A percentile compares a stretch with the other conserved stretches of the same genome.
Conservation (phyloP, 2,888 invertebrate genomes). For the Tinea semifulvella region DNA sequence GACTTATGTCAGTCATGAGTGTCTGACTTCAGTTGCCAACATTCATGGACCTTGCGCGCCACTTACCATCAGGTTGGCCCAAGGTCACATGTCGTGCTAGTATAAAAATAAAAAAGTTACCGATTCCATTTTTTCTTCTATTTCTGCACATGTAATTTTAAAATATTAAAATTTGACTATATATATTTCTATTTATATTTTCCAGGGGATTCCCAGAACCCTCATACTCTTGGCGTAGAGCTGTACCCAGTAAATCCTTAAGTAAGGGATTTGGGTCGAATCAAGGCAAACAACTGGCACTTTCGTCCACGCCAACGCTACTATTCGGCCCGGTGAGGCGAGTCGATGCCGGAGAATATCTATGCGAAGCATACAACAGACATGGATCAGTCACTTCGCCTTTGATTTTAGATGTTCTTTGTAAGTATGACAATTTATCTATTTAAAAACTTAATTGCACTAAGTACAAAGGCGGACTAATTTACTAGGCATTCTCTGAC, state of each 20-base stretch:
- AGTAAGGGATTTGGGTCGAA: slow-evolving; percentile 23
- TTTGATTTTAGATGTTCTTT: slow-evolving; percentile 81
- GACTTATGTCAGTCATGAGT: too few relatives aligned
- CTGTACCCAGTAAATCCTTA: slow-evolving; percentile 32
- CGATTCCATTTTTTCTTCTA: too few relatives aligned
- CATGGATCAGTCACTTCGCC: slow-evolving; percentile 78
- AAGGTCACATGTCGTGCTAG: too few relatives aligned
- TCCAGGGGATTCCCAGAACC: slow-evolving; percentile 74
- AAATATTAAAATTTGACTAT: not conserved
- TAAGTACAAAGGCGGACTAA: too few relatives aligned
- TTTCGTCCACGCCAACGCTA: slow-evolving; percentile 51
- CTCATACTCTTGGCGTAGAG: slow-evolving; percentile 76
- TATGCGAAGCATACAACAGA: slow-evolving; percentile 81
- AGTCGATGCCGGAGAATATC: slow-evolving; percentile 78
- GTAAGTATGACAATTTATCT: slow-evolving; percentile 65
- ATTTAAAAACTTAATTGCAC: too few relatives aligned
- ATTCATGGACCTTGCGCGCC: too few relatives aligned
- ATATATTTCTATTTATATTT: not conserved
- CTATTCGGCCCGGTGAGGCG: slow-evolving; percentile 71
- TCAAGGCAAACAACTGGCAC: slow-evolving; percentile 29
- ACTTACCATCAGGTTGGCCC: too few relatives aligned
- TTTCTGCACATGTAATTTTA: too few relatives aligned
- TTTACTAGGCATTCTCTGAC: too few relatives aligned
- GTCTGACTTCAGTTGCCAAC: too few relatives aligned
- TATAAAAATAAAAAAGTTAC: too few relatives aligned